Evolutionary conservation across 2,113 vertebrate genomes (phyloP).

Genomic region (Glaucomys volans): DNA sequence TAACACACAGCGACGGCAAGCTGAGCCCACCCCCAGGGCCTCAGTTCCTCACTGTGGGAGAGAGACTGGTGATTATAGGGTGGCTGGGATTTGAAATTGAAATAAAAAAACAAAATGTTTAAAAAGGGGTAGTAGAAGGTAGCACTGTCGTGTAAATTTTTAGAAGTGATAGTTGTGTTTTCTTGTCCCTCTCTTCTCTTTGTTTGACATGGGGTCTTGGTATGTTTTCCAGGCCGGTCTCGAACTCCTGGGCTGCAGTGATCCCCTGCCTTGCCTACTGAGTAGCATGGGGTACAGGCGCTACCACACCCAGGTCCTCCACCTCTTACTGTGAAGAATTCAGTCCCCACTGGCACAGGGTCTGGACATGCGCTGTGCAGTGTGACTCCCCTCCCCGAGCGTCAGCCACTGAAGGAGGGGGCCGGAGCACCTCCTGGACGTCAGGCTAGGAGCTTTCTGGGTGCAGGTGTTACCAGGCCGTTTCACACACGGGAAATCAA

Average conservation of each 20-base stretch:
- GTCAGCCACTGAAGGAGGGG: background rate
- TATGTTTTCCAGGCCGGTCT: background rate
- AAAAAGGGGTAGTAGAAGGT: accelerated
- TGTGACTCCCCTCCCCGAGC: background rate
- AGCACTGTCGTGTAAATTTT: accelerated
- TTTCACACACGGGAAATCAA: background rate
- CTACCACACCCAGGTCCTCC: background rate
- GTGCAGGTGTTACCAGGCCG: background rate
- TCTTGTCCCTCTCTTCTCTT: background rate
- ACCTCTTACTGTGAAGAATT: background rate
- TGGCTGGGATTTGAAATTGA: accelerated
- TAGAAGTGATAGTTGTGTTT: accelerated
- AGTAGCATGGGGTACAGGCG: background rate
- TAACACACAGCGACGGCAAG: accelerated
- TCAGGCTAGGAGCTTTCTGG: background rate
- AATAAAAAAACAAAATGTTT: background rate
- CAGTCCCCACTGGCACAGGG: background rate
- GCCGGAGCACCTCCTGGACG: background rate
- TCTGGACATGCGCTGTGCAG: background rate
- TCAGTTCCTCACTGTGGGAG: background rate
- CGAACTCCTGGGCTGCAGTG: background rate
- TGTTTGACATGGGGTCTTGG: background rate
- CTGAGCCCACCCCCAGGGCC: accelerated
- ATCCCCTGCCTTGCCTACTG: background rate
- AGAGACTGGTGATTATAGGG: background rate